phyloP scores from a whole-genome alignment of 2,797 vertebrate species.

The Lindbergichthys nudifrons region DNA sequence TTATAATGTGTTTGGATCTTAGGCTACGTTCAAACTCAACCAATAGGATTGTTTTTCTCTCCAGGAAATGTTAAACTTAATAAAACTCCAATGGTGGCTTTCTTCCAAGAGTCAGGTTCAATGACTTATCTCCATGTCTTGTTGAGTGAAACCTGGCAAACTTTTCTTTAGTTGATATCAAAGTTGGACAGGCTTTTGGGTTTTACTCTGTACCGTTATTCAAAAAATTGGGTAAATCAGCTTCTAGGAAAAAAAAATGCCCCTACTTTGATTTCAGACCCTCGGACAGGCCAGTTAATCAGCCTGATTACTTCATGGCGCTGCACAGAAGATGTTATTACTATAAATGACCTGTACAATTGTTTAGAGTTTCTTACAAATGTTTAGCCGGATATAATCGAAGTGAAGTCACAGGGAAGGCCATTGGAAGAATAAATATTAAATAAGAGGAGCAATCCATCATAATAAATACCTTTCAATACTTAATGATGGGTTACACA shows the following conservation, averaged over 20 bases:
- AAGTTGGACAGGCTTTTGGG: background rate
- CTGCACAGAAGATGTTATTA: background rate
- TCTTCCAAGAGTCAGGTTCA: background rate
- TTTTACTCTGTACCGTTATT: background rate
- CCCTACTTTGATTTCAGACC: constrained; percentile 8
- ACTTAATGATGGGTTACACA: background rate
- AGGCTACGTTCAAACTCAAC: background rate
- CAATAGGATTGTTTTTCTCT: background rate
- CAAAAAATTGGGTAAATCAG: background rate
- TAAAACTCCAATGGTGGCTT: background rate
- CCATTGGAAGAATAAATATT: too few relatives aligned
- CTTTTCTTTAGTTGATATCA: background rate
- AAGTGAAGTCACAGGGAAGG: background rate
- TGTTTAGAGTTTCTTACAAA: background rate
- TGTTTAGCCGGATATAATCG: background rate
- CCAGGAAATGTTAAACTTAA: background rate
- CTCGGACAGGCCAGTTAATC: constrained; percentile 12
- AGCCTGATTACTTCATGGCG: constrained; percentile 22
- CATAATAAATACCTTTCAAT: background rate
- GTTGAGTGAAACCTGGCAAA: background rate
- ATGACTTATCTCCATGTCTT: background rate
- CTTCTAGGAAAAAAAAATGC: background rate
- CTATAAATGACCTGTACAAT: background rate
- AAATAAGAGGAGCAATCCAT: background rate
- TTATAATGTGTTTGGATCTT: background rate